These are phyloP conservation scores for Chirona hameri DNA, from an alignment of 2,888 invertebrate genomes.

Conservation along the genomic window DNA sequence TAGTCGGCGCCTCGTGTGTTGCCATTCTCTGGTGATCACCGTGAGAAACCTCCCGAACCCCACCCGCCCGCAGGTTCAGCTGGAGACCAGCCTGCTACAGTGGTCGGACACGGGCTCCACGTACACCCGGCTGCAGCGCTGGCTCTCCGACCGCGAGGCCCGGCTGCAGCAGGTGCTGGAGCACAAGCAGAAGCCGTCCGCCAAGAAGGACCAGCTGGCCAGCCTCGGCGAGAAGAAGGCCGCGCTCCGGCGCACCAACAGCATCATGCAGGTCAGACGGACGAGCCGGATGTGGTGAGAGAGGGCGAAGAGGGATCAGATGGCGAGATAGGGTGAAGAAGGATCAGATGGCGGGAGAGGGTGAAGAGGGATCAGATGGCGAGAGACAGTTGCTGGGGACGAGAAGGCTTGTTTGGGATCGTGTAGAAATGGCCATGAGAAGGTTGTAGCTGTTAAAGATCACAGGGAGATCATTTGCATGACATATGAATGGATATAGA, in stretches of 20 bases:
- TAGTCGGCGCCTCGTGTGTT: no score
- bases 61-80: conserved; percentile 45
- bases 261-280: conserved; percentile 54
- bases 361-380: no score
- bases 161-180: conserved; percentile 79
- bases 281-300: neutral
- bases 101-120: conserved; percentile 96
- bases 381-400: no score
- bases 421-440: no score
- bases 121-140: conserved; percentile 85
- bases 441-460: no score
- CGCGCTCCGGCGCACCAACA: conserved; percentile 74
- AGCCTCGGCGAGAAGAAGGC: conserved; percentile 78
- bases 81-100: conserved; percentile 85
- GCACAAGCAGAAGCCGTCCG: conserved; percentile 60
- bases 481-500: no score
- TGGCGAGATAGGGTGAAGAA: no score
- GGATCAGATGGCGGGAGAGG: no score
- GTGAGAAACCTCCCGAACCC: neutral
- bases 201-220: conserved; percentile 22
- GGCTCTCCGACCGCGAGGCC: conserved; percentile 90
- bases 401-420: no score
- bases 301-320: no score
- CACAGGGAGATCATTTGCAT: no score
- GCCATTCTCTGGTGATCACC: no score